Percentiles rank a stretch among this genome's conserved stretches.
Conservation (phyloP, 2,888 invertebrate species). For the Neria commutata region DNA sequence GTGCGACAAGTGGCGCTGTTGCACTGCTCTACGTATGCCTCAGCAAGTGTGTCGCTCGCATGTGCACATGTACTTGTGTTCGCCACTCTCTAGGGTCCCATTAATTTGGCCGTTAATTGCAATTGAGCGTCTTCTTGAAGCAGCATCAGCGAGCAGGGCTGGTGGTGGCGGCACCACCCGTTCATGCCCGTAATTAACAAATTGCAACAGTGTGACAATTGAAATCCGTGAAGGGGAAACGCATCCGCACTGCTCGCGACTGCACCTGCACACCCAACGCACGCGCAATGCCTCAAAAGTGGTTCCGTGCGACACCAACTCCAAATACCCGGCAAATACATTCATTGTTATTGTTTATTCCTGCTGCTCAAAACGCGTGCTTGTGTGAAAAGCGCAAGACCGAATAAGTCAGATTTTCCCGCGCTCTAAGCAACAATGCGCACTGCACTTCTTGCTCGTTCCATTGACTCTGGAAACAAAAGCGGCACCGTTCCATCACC, state of each 20-base stretch:
- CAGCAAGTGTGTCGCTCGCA: neutral
- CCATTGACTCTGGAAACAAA: too few species aligned
- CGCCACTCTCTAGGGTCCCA: constrained; percentile 30
- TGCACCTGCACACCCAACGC: neutral
- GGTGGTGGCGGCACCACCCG: neutral
- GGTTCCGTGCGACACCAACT: neutral
- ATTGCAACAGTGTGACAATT: constrained; percentile 40
- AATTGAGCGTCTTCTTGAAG: constrained; percentile 43
- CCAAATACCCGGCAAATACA: neutral
- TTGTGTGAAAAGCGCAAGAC: neutral
- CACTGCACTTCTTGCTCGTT: too few species aligned
- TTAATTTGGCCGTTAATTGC: constrained; percentile 49
- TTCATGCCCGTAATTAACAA: constrained; percentile 38
- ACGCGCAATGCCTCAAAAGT: too few species aligned
- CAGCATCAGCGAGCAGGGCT: neutral
- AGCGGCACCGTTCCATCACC: too few species aligned
- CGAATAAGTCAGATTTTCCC: neutral
- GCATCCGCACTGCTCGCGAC: too few species aligned
- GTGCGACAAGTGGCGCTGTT: neutral
- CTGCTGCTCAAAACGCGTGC: too few species aligned
- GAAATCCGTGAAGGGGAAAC: constrained; percentile 32
- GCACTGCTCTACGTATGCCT: neutral
- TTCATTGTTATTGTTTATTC: too few species aligned
- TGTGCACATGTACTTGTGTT: too few species aligned
- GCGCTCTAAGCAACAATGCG: too few species aligned